Conservation (phyloP, 2,113 vertebrate species). For the Amia ocellicauda region DNA sequence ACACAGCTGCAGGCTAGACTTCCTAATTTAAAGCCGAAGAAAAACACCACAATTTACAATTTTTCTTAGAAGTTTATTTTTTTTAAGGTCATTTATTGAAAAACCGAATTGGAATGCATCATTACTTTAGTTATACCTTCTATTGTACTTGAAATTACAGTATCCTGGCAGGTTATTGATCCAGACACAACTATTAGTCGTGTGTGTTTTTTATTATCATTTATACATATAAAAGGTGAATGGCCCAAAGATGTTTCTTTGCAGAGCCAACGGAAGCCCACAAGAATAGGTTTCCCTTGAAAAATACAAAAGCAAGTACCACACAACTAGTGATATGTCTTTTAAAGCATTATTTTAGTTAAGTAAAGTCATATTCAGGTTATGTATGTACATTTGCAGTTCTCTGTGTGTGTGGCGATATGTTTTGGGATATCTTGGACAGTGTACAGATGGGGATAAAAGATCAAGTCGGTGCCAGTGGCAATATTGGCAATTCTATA, state of each 20-base stretch:
- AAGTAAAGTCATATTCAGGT: too few relatives aligned
- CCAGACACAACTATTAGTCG: conserved; percentile 22
- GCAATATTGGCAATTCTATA: too few relatives aligned
- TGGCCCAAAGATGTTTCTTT: conserved; percentile 55
- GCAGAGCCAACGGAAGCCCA: conserved; percentile 45
- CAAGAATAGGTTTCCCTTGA: conserved; percentile 45
- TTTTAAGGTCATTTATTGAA: conserved; percentile 63
- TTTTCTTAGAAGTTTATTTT: conserved; percentile 56
- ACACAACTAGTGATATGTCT: not conserved
- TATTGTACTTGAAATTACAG: conserved; percentile 29
- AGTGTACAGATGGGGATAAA: too few relatives aligned
- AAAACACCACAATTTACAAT: conserved; percentile 61
- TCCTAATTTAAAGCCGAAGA: conserved; percentile 31
- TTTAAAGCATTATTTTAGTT: not conserved
- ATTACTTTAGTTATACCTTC: conserved; percentile 44
- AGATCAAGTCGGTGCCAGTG: too few relatives aligned
- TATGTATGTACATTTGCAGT: too few relatives aligned
- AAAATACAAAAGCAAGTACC: conserved; percentile 29
- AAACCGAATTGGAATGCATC: conserved; percentile 51
- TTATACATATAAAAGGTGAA: conserved; percentile 32
- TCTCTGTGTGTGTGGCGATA: too few relatives aligned
- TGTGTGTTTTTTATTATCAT: conserved; percentile 46
- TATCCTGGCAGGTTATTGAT: conserved; percentile 52
- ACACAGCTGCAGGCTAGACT: conserved; percentile 49
- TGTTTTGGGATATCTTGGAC: too few relatives aligned